A percentile compares a stretch with the other conserved stretches of the same genome.
phyloP scores from a whole-genome alignment of 2,113 vertebrate species.

The Actenoides hombroni region DNA sequence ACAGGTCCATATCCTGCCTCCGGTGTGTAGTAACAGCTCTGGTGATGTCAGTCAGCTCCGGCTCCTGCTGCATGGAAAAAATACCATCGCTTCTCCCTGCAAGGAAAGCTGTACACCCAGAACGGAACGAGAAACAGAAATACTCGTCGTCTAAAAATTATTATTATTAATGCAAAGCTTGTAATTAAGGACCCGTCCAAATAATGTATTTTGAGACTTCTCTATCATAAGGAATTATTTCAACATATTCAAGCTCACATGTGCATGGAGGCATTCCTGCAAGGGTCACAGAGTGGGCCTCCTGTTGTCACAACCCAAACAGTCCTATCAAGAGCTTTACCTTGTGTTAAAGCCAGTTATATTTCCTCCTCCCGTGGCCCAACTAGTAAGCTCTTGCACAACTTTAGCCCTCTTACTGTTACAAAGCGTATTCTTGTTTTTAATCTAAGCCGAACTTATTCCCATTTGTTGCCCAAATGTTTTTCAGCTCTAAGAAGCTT shows the following conservation, averaged over 20 bases:
- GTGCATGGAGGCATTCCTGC: background rate
- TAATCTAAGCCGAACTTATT: background rate
- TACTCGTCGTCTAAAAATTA: background rate
- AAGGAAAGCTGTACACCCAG: background rate
- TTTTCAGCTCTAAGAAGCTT: background rate
- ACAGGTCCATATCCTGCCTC: background rate
- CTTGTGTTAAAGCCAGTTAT: background rate
- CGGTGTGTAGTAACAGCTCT: background rate
- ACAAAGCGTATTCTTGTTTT: background rate
- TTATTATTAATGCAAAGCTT: background rate
- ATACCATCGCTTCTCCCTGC: background rate
- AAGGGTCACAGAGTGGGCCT: background rate
- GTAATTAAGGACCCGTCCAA: background rate
- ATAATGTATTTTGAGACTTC: background rate
- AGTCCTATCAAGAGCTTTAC: background rate
- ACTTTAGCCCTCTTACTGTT: background rate
- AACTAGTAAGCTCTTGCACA: background rate
- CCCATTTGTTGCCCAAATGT: background rate
- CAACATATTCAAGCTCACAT: rapidly evolving
- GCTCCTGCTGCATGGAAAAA: background rate
- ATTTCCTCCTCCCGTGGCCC: background rate
- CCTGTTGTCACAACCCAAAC: background rate
- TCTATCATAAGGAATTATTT: background rate
- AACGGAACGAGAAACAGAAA: background rate
- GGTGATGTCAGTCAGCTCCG: background rate